Conservation (phyloP, 2,113 vertebrate genomes). For the Pogonocichla stellata region DNA sequence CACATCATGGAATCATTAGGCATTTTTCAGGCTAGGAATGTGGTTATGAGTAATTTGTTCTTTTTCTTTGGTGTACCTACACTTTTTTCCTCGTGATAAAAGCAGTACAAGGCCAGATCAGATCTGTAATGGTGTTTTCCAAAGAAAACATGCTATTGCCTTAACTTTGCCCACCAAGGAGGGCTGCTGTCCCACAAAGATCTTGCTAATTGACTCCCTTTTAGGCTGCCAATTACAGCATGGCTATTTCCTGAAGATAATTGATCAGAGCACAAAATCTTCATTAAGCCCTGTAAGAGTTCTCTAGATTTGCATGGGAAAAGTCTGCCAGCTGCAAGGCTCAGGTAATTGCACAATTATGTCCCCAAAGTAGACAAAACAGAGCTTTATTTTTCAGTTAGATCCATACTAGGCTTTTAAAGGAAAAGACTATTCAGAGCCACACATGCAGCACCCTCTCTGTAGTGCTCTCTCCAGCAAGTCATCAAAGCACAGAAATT, state of each 20-base stretch:
- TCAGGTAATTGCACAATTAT: slow-evolving; percentile 30
- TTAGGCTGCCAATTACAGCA: not conserved
- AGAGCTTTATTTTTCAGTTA: slow-evolving; percentile 29
- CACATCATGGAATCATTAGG: not conserved
- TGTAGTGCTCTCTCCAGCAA: not conserved
- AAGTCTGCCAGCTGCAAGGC: not conserved
- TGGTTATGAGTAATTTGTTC: not conserved
- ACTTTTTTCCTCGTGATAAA: not conserved
- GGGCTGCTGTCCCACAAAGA: not conserved
- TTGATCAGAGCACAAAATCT: slow-evolving; percentile 9
- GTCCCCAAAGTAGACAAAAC: not conserved
- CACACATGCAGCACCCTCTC: not conserved
- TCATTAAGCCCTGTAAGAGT: not conserved
- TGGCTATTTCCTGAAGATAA: not conserved
- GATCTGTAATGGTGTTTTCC: not conserved
- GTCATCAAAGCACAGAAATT: not conserved
- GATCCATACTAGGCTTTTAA: not conserved
- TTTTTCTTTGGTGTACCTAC: not conserved
- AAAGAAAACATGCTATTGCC: not conserved
- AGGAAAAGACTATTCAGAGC: not conserved
- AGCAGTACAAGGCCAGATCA: fast-evolving
- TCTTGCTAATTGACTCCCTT: slow-evolving; percentile 13
- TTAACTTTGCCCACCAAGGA: not conserved
- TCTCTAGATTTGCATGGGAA: slow-evolving; percentile 40
- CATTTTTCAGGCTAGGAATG: not conserved